Conservation (phyloP, 2,113 vertebrate species). For the Neodontobutis hainanensis region DNA sequence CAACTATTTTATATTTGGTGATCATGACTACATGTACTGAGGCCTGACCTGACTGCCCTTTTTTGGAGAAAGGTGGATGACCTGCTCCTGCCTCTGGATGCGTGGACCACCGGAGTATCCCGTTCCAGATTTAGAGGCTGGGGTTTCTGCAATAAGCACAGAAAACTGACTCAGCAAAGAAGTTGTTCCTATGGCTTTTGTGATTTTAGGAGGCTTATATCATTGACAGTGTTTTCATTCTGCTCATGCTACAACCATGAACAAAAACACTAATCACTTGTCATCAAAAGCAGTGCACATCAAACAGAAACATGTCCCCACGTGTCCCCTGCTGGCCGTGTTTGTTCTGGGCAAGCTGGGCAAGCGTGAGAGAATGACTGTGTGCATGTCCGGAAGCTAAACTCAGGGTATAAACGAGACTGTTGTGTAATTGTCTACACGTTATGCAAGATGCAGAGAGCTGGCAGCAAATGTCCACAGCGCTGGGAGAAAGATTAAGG, state of each 20-base stretch:
- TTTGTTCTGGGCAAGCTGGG: constrained; percentile 58
- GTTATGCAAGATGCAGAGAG: constrained; percentile 61
- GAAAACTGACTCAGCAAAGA: constrained; percentile 31
- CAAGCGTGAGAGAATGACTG: constrained; percentile 25
- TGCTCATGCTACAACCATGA: constrained; percentile 17
- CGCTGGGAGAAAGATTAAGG: constrained; percentile 21
- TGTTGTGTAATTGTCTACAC: constrained; percentile 70
- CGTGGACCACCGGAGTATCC: constrained; percentile 91
- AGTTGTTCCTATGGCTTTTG: not conserved
- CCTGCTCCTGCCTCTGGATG: constrained; percentile 95
- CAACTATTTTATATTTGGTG: too few species aligned
- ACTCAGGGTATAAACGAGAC: constrained; percentile 48
- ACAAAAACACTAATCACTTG: constrained; percentile 34
- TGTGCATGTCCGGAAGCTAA: constrained; percentile 40
- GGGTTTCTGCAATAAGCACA: constrained; percentile 67
- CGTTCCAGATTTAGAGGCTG: constrained; percentile 86
- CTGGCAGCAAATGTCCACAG: constrained; percentile 58
- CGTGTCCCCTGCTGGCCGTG: constrained; percentile 45
- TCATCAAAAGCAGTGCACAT: constrained; percentile 39
- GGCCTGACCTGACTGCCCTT: constrained; percentile 93
- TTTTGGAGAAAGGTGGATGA: constrained; percentile 95
- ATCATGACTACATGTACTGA: not conserved
- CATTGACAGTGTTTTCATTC: constrained; percentile 19
- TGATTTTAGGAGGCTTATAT: constrained; percentile 13
- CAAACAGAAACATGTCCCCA: constrained; percentile 54